A percentile compares a stretch with the other conserved stretches of the same genome.
phyloP scores from a whole-genome alignment of 2,888 invertebrate species.

The Eristalinus aeneus region DNA sequence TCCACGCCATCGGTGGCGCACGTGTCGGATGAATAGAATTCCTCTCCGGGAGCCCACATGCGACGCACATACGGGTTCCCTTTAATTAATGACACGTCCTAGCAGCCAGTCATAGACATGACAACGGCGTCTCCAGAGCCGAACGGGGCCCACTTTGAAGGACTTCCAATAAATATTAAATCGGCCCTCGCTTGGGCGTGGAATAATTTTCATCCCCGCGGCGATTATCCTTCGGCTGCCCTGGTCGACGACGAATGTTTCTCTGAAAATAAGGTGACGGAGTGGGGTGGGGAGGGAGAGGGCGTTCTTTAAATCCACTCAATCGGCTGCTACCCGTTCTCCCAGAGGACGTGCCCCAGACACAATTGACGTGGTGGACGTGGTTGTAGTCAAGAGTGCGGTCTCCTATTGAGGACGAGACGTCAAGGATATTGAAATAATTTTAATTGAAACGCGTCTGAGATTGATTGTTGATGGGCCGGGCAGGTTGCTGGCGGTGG shows the following conservation, averaged over 20 bases:
- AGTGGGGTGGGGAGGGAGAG: background rate
- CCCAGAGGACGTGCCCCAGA: background rate
- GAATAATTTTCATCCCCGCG: conserved; percentile 3
- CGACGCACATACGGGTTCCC: background rate
- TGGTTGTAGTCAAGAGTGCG: background rate
- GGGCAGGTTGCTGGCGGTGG: background rate
- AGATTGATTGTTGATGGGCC: background rate
- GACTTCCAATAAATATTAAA: conserved; percentile 55
- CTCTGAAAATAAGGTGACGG: background rate
- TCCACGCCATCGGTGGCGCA: background rate
- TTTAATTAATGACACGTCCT: conserved; percentile 45
- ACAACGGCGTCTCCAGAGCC: conserved; percentile 13
- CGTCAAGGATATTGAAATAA: conserved; percentile 49
- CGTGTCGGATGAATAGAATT: background rate
- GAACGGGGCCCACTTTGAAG: background rate
- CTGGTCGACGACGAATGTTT: background rate
- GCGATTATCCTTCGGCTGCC: background rate
- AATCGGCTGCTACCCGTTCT: background rate
- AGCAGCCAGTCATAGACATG: conserved; percentile 3
- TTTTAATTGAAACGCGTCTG: conserved; percentile 34
- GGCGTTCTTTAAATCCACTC: background rate
- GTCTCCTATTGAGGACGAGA: background rate
- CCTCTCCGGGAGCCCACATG: background rate
- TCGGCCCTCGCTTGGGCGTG: conserved; percentile 5
- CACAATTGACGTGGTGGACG: background rate